phyloP scores from a whole-genome alignment of 2,797 vertebrate species.

The Hybognathus amarus region DNA sequence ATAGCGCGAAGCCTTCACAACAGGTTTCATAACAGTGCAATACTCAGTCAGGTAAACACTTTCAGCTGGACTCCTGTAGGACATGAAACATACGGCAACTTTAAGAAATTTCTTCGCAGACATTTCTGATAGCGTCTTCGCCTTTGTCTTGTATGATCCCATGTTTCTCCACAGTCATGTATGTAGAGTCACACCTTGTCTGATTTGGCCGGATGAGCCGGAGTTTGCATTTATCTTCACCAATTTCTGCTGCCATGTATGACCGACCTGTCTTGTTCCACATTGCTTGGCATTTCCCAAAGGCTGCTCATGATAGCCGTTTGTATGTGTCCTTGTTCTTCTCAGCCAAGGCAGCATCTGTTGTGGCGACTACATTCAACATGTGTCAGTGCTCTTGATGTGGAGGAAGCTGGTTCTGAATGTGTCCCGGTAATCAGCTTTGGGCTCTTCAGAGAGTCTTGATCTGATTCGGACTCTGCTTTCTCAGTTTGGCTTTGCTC shows the following conservation, averaged over 20 bases:
- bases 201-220: slow-evolving; percentile 49
- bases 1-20: no score
- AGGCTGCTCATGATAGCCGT: slow-evolving; percentile 35
- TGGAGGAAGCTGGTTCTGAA: slow-evolving; percentile 47
- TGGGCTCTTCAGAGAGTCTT: slow-evolving; percentile 15
- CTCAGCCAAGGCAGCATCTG: slow-evolving; percentile 49
- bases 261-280: slow-evolving; percentile 45
- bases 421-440: slow-evolving; percentile 45
- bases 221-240: slow-evolving; percentile 44
- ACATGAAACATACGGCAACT: no score
- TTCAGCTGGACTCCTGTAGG: slow-evolving; percentile 32
- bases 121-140: slow-evolving; percentile 28
- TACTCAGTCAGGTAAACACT: slow-evolving; percentile 47
- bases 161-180: slow-evolving; percentile 46
- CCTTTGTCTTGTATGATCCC: slow-evolving; percentile 43
- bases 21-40: slow-evolving; percentile 43
- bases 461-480: slow-evolving; percentile 35
- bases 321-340: slow-evolving; percentile 50
- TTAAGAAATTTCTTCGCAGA: slow-evolving; percentile 32
- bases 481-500: slow-evolving; percentile 45
- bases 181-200: slow-evolving; percentile 42
- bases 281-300: slow-evolving; percentile 54
- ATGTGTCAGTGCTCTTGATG: slow-evolving; percentile 47
- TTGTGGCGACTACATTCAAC: slow-evolving; percentile 40
- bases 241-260: slow-evolving; percentile 50